phyloP scores from a whole-genome alignment of 2,888 invertebrate genomes.

The Lasioglossum zephyrum region DNA sequence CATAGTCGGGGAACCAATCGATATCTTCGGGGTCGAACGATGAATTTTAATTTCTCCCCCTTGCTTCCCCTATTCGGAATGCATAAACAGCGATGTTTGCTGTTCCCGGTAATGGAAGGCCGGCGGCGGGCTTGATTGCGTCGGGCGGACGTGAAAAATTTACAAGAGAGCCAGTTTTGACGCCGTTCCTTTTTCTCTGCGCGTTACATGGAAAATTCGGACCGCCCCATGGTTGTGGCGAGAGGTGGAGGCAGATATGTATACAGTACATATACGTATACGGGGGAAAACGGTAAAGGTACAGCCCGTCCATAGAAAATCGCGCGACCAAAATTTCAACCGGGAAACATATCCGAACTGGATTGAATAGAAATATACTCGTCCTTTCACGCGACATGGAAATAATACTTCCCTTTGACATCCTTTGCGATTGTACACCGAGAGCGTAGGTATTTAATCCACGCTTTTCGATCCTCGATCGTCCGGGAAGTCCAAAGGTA shows the following conservation, averaged over 20 bases:
- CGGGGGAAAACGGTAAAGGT: background rate
- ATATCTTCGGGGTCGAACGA: conserved; percentile 68
- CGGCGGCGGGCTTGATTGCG: conserved; percentile 37
- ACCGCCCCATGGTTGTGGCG: background rate
- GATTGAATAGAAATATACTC: conserved; percentile 5
- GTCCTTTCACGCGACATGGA: background rate
- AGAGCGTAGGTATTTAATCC: conserved; percentile 1
- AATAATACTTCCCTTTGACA: conserved; percentile 12
- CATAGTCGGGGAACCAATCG: conserved; percentile 53
- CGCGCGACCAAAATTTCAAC: conserved; percentile 18
- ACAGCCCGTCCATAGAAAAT: background rate
- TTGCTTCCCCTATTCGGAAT: conserved; percentile 57
- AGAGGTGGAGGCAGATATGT: background rate
- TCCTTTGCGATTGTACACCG: background rate
- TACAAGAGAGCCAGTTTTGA: conserved; percentile 33
- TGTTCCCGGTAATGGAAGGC: conserved; percentile 69
- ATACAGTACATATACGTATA: background rate
- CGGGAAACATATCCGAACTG: background rate
- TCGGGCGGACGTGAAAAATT: conserved; percentile 42
- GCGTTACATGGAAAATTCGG: conserved; percentile 15
- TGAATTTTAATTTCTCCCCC: conserved; percentile 79
- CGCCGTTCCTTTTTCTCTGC: conserved; percentile 16
- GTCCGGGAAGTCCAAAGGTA: background rate
- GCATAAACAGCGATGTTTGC: conserved; percentile 71
- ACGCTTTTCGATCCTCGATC: background rate